Evolutionary conservation across 2,113 vertebrate genomes (phyloP).

Genomic region (Pollachius pollachius): DNA sequence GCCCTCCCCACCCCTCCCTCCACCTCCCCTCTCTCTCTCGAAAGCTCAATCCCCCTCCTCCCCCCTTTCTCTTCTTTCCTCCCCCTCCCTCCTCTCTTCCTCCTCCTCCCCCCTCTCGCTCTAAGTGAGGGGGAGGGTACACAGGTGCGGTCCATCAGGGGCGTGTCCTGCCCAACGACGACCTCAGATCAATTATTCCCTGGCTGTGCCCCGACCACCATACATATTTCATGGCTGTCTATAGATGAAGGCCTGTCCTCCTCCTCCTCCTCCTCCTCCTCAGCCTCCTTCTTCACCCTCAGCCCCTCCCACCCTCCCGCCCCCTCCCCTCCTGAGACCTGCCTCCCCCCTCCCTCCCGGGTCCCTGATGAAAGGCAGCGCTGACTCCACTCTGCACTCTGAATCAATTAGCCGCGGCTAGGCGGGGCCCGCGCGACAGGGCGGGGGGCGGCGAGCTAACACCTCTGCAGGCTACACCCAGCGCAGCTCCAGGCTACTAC

Average conservation of each 20-base stretch:
- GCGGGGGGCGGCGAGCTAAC: constrained; percentile 3
- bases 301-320: background rate
- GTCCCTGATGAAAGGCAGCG: constrained; percentile 60
- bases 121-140: constrained; percentile 26
- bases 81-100: too few species aligned
- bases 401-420: constrained; percentile 43
- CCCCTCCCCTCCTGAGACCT: background rate
- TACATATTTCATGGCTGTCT: constrained; percentile 72
- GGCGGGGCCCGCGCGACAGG: constrained; percentile 51
- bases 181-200: constrained; percentile 54
- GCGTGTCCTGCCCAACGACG: constrained; percentile 31
- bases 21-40: too few species aligned
- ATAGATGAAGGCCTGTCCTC: constrained; percentile 34
- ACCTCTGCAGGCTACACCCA: constrained; percentile 17
- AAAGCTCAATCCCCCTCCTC: too few species aligned
- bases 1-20: too few species aligned
- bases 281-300: background rate
- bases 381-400: constrained; percentile 58
- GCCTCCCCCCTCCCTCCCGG: constrained; percentile 8
- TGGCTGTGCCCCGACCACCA: constrained; percentile 38
- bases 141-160: constrained; percentile 63
- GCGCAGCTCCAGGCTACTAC: too few species aligned
- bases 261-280: constrained; percentile 9
- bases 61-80: too few species aligned
- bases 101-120: too few species aligned